Base-by-base conservation (phyloP, 2,888 invertebrate species). In the Saturnia japonica region DNA sequence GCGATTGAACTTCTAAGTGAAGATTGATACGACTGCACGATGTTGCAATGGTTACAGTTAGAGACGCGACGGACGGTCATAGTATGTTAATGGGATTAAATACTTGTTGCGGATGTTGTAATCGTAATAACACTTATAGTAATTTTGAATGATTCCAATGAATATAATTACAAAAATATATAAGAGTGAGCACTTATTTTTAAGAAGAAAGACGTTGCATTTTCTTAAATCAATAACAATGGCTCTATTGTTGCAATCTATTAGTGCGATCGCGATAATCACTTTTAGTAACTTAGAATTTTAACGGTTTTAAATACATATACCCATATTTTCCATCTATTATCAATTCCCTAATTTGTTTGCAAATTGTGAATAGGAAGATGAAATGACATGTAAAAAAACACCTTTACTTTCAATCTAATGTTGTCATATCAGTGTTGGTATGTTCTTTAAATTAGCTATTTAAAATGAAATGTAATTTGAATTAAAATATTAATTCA, bases 21-120 rank as follows among this genome's bases (percentile, higher is more conserved):
- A 79, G 80, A 83, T 82, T 80, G 81, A 83, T 83, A 82, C 79
- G 68, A 74, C 70, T 72, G 74, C 71, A 71, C 74, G 81, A 83
- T 91, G 91, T 89, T 91, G 91, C 87, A 92, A 92, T 76, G 78
- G 78, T 85, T 88, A 91, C 91, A 88, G 90, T 91, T 90, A 91
- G 78, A 80, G 77, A 76, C 80, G 79, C 77, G 72, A 72, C 82
- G 77, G 87, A 88, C 88, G 80, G 74, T 86, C 88, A 74, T 72
- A 69, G 51, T 82, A 85, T 88, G 86, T 81, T 85, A 88, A 88
- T 89, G 85, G 83, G 80, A 84, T 84, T 85, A 88, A 88, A 86
- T 82, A 82, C 47, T 64, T 54, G 66, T 28, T 60, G 25, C 28
- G 51, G 25, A 42, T 70, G 54, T 42, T 67, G 67, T 67, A 70